Base-by-base conservation (phyloP, 2,797 vertebrate species). In the Oreonectes daqikongensis region DNA sequence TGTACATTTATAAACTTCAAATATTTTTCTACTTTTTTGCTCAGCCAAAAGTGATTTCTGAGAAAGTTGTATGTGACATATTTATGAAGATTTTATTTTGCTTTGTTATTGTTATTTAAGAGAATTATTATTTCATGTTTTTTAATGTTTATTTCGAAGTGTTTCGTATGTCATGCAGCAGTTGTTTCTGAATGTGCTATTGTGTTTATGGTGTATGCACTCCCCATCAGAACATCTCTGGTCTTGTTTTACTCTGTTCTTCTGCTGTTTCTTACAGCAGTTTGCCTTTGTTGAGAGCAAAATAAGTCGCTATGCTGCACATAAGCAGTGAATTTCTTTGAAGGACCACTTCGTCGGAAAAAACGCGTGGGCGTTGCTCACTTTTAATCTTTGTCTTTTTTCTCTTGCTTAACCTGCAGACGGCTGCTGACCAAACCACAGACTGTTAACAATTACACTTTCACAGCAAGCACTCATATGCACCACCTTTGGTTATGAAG, bases 331-430 rank as follows among this genome's bases (percentile, higher is more conserved):
- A 85, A 73, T 84, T 91, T 77, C 86, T 90, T 86, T 90, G 79
- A 90, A 88, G 84, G 89, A 91, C 88, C 88, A 88, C 88, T 88
- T 87, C 82, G 76, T 88, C 63, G 83, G 91, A 92, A 93, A 91
- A 78, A 90, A 15, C 85, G 86, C 84, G 91, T 91, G 87, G 90
- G 91, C 81, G 90, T 89, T 40, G 64, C 50, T 78, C 81, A 79
- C 83, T 86, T 85, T 80, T 81, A 78, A 82, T 81, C 74, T 81
- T 76, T 84, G 64, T 61, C 11, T 57, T 90, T 88, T 87, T 75
- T 79, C 78, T 86, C 83, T 73, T 81, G 65, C 70, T 85, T 84
- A 82, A 83, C 70, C 74, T 76, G 61, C 50, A 80, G 60, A 77
- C 35, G 24, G 65, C 50, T 81, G 72, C 70, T 86, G 86, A 86